Percentiles rank a stretch among this genome's conserved stretches.
phyloP scores from a whole-genome alignment of 2,797 vertebrate genomes.

The Alauda arvensis region DNA sequence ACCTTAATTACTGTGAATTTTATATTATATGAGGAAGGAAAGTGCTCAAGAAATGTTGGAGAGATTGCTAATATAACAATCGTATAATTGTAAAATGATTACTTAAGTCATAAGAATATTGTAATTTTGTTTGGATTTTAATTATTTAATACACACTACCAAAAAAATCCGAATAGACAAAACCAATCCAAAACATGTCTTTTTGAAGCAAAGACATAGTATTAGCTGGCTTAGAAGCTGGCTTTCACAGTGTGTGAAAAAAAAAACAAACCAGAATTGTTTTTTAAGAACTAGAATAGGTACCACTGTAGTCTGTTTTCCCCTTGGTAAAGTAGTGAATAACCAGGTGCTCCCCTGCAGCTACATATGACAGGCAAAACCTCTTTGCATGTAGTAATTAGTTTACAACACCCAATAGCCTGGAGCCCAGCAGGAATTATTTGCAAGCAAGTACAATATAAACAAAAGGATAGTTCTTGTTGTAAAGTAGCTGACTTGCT shows the following conservation, averaged over 20 bases:
- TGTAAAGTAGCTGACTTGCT: neutral
- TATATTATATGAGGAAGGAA: neutral
- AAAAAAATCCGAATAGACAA: neutral
- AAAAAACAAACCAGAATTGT: neutral
- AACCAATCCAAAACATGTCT: neutral
- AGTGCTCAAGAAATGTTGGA: neutral
- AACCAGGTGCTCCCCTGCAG: slow-evolving; percentile 44
- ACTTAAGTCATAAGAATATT: neutral
- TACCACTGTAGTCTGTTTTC: neutral
- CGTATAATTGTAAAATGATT: neutral
- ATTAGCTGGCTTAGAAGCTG: neutral
- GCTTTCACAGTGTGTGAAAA: neutral
- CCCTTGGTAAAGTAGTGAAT: neutral
- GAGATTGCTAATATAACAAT: neutral
- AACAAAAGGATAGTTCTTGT: slow-evolving; percentile 37
- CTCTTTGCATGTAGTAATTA: slow-evolving; percentile 63
- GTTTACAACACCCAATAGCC: slow-evolving; percentile 53
- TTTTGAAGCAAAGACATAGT: neutral
- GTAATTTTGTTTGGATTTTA: neutral
- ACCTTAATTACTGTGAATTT: neutral
- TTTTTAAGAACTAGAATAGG: neutral
- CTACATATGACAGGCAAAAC: slow-evolving; percentile 5
- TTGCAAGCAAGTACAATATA: slow-evolving; percentile 53
- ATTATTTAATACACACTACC: neutral
- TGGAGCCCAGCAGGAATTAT: slow-evolving; percentile 30